These are phyloP conservation scores for Pipa parva DNA, from an alignment of 2,113 vertebrate species.

Conservation along the genomic window DNA sequence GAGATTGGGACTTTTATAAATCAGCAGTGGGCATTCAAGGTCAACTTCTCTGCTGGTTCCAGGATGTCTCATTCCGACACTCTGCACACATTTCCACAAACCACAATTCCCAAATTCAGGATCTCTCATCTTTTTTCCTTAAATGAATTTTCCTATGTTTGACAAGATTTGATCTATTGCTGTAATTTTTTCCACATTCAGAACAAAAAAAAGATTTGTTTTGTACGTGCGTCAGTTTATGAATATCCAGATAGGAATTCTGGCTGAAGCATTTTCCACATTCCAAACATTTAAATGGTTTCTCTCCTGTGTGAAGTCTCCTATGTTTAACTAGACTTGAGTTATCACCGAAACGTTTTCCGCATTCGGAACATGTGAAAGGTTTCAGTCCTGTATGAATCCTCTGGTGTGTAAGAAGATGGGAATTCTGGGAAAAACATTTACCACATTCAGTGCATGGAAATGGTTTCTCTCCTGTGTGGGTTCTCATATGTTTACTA, in stretches of 20 bases:
- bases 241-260: background rate
- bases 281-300: background rate
- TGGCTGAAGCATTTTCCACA: background rate
- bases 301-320: background rate
- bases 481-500: no score
- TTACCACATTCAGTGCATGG: background rate
- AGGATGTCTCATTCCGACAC: no score
- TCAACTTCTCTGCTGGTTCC: no score
- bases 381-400: constrained; percentile 2
- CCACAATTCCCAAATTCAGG: no score
- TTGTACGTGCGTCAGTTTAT: background rate
- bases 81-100: no score
- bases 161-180: background rate
- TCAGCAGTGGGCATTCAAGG: no score
- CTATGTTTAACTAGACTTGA: background rate
- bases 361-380: background rate
- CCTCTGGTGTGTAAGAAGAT: constrained; percentile 3
- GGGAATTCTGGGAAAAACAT: background rate
- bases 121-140: no score
- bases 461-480: no score
- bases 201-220: background rate
- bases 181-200: background rate
- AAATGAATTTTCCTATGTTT: background rate
- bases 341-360: background rate
- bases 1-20: no score